These are phyloP conservation scores for Coturnix japonica DNA, from an alignment of 2,113 vertebrate genomes.

Conservation along the genomic window DNA sequence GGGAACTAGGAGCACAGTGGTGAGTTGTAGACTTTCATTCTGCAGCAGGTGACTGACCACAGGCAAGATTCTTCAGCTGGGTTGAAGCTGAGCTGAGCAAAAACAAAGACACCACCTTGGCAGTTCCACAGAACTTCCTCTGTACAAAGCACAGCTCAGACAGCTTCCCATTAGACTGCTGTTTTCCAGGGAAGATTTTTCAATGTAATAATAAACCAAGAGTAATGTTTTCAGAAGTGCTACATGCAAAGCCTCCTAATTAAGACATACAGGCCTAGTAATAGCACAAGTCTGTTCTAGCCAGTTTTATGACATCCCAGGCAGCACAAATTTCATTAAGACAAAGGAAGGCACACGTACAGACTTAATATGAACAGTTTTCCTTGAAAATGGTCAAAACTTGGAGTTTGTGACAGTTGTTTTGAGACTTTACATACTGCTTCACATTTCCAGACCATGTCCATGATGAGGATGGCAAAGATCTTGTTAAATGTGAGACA, in stretches of 20 bases:
- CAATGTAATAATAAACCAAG: not conserved
- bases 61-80: not conserved
- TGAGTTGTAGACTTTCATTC: fast-evolving
- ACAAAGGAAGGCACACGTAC: fast-evolving
- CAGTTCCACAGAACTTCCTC: not conserved
- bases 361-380: not conserved
- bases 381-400: not conserved
- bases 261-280: not conserved
- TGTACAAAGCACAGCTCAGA: not conserved
- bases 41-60: fast-evolving
- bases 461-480: not conserved
- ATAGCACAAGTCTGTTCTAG: not conserved
- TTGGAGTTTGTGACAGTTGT: not conserved
- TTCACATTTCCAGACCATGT: not conserved
- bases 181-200: not conserved
- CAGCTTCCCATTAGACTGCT: not conserved
- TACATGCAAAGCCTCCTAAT: not conserved
- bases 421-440: not conserved
- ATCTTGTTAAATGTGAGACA: not conserved
- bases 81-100: not conserved
- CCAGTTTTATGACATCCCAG: not conserved
- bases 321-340: not conserved
- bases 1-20: no score
- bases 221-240: not conserved
- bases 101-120: not conserved